Conservation (phyloP, 2,113 vertebrate genomes). For the Gopherus flavomarginatus region DNA sequence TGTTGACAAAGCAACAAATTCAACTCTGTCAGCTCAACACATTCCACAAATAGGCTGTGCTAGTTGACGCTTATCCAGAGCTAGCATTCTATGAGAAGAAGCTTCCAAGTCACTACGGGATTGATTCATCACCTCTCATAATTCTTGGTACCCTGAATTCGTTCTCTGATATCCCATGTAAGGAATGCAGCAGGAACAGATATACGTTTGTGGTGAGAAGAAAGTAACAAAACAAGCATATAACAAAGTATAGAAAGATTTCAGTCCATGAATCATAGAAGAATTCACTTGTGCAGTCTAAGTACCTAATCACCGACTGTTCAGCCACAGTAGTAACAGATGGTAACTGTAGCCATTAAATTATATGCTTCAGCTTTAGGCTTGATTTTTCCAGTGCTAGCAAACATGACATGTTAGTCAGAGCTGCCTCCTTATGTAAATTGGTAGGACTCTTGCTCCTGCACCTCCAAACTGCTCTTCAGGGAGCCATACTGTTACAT, state of each 20-base stretch:
- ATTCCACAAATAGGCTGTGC: background rate
- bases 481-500: background rate
- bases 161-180: background rate
- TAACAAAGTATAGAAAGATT: background rate
- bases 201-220: background rate
- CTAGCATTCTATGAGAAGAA: background rate
- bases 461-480: background rate
- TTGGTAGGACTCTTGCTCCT: background rate
- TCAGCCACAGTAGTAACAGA: background rate
- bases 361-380: background rate
- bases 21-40: background rate
- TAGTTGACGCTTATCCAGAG: fast-evolving
- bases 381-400: background rate
- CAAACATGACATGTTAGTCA: background rate
- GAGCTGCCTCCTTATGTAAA: background rate
- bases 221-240: background rate
- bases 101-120: fast-evolving
- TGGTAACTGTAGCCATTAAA: background rate
- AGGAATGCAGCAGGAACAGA: background rate
- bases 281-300: background rate
- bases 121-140: background rate
- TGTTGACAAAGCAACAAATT: background rate
- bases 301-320: background rate
- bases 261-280: fast-evolving
- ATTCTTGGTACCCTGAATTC: fast-evolving